A percentile compares a stretch with the other conserved stretches of the same genome.
These are phyloP conservation scores for Monodelphis domestica DNA, from an alignment of 2,797 vertebrate genomes.

Conservation along the genomic window DNA sequence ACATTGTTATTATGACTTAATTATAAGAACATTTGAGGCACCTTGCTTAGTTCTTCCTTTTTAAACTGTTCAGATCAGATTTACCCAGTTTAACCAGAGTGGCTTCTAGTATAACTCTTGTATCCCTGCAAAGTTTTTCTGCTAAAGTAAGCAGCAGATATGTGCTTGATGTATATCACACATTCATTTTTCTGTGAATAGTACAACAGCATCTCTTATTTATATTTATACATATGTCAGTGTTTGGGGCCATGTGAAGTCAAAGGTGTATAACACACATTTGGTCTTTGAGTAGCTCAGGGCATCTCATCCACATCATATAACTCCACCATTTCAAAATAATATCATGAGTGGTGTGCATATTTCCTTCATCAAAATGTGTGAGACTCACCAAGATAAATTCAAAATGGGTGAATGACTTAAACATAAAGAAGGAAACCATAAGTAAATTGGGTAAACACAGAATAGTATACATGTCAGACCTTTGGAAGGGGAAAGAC, in stretches of 20 bases:
- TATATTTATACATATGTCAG: not conserved
- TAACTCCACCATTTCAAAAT: not conserved
- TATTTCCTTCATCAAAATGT: not conserved
- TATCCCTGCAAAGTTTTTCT: not conserved
- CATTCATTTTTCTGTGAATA: not conserved
- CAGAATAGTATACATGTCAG: too few relatives aligned
- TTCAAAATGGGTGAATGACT: too few relatives aligned
- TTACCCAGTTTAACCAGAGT: not conserved
- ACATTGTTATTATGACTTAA: not conserved
- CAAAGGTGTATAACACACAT: not conserved
- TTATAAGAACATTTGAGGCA: not conserved
- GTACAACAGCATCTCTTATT: not conserved
- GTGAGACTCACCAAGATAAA: too few relatives aligned
- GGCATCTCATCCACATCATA: not conserved
- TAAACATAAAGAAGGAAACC: too few relatives aligned
- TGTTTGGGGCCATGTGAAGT: not conserved
- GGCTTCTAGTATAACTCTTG: rapidly evolving
- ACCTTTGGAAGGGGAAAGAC: too few relatives aligned
- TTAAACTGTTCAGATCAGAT: not conserved
- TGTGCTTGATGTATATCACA: not conserved
- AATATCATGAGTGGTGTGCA: not conserved
- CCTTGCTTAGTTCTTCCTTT: not conserved
- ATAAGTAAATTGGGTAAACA: too few relatives aligned
- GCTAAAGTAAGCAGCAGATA: not conserved
- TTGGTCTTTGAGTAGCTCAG: not conserved